These are phyloP conservation scores for Orchesellides sinensis DNA, from an alignment of 2,888 invertebrate species.

Conservation along the genomic window DNA sequence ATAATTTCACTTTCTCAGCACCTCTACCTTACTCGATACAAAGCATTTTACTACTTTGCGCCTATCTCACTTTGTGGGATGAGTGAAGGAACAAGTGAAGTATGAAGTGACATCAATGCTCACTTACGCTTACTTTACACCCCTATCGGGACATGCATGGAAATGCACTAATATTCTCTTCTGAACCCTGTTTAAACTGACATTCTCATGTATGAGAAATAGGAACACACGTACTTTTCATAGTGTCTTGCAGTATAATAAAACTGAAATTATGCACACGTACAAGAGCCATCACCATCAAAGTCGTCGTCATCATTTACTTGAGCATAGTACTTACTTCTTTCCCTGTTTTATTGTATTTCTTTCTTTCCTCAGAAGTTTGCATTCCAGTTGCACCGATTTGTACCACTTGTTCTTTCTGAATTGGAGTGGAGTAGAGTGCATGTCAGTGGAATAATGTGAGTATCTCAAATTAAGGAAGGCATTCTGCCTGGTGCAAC, in stretches of 20 bases:
- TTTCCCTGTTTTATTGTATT: not conserved
- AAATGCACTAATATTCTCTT: not conserved
- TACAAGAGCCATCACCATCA: constrained; percentile 15
- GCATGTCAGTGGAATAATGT: constrained; percentile 38
- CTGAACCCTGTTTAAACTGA: not conserved
- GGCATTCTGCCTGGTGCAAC: not conserved
- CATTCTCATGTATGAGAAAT: too few species aligned
- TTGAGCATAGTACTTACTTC: not conserved
- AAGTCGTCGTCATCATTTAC: constrained; percentile 20
- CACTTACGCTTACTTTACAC: constrained; percentile 34
- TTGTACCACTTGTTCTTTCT: not conserved
- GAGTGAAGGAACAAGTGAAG: constrained; percentile 2
- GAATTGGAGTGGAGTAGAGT: constrained; percentile 11
- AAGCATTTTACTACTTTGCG: not conserved
- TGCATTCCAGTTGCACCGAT: not conserved
- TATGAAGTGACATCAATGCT: constrained; percentile 36
- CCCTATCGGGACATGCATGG: not conserved
- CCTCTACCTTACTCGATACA: not conserved
- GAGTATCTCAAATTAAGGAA: constrained; percentile 24
- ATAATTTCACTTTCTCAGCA: not conserved
- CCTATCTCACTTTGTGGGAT: not conserved
- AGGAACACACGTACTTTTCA: not conserved
- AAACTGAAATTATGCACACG: constrained; percentile 2
- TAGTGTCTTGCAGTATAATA: not conserved
- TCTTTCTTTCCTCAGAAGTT: not conserved